These are phyloP conservation scores for Zygaena filipendulae DNA, from an alignment of 2,888 invertebrate species.

Conservation along the genomic window DNA sequence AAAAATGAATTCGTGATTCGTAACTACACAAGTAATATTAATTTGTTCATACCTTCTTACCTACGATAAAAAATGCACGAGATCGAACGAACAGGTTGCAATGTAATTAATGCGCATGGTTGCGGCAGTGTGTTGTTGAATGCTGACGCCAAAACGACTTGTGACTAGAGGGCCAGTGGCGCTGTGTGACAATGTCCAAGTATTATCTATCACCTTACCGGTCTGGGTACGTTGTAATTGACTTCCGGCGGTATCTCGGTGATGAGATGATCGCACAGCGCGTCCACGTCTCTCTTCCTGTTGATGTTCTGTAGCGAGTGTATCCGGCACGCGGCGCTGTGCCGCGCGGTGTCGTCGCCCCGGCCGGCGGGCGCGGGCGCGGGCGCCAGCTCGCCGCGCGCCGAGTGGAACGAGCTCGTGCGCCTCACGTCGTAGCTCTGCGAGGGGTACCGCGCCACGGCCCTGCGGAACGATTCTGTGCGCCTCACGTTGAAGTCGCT, in stretches of 20 bases:
- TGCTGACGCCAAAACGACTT: too few species aligned
- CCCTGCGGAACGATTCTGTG: conserved; percentile 38
- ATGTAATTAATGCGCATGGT: too few species aligned
- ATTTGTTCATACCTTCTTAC: too few species aligned
- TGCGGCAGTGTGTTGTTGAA: too few species aligned
- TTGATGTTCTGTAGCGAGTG: conserved; percentile 55
- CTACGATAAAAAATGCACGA: too few species aligned
- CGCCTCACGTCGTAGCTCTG: conserved; percentile 45
- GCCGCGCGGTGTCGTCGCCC: conserved; percentile 31
- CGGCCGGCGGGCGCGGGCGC: conserved; percentile 27
- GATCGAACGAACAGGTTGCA: too few species aligned
- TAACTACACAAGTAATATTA: too few species aligned
- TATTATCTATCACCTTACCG: conserved; percentile 29
- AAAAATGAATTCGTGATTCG: too few species aligned
- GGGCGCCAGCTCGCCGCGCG: conserved; percentile 35
- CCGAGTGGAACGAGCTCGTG: conserved; percentile 52
- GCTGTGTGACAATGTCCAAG: too few species aligned
- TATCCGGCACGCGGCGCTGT: conserved; percentile 38
- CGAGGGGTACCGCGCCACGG: conserved; percentile 22
- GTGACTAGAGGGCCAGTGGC: too few species aligned
- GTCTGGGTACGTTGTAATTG: conserved; percentile 43
- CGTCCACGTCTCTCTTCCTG: conserved; percentile 47
- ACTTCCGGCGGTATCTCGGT: conserved; percentile 49
- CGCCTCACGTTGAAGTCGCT: conserved; percentile 54
- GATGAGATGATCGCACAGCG: conserved; percentile 48